These are phyloP conservation scores for Hydrophis major DNA, from an alignment of 2,797 vertebrate species.

Conservation along the genomic window DNA sequence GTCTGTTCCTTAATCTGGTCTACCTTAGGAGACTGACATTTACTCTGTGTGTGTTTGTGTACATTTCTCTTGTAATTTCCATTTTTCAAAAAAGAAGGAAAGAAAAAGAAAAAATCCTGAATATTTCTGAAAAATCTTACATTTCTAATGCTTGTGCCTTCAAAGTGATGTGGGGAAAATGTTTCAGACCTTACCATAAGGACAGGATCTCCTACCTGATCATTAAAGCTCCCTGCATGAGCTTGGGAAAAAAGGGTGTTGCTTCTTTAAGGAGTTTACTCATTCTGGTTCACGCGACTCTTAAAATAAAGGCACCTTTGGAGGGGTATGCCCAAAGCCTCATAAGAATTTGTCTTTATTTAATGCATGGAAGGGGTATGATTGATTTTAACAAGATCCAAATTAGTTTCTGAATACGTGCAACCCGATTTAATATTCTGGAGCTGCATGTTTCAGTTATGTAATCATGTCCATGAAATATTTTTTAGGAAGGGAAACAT, in stretches of 20 bases:
- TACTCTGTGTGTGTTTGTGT: not conserved
- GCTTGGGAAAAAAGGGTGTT: not conserved
- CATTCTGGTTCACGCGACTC: not conserved
- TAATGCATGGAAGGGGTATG: not conserved
- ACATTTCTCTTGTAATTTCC: not conserved
- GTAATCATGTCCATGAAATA: conserved; percentile 8
- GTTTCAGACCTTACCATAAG: not conserved
- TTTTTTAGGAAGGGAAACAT: conserved; percentile 4
- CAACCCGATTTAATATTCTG: not conserved
- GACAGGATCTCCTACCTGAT: not conserved
- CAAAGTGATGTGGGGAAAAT: not conserved
- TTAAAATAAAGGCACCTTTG: not conserved
- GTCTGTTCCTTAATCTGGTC: too few species aligned
- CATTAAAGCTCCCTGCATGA: not conserved
- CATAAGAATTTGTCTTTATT: not conserved
- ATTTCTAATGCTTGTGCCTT: not conserved
- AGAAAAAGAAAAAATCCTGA: not conserved
- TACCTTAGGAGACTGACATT: not conserved
- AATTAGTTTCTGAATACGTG: not conserved
- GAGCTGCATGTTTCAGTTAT: not conserved
- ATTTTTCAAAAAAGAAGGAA: not conserved
- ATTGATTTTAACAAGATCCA: not conserved
- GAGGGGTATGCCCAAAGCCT: not conserved
- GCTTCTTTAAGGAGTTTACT: not conserved
- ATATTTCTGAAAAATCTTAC: not conserved